A percentile compares a stretch with the other conserved stretches of the same genome.
These are phyloP conservation scores for Ochropleura plecta DNA, from an alignment of 2,888 invertebrate genomes.

Conservation along the genomic window DNA sequence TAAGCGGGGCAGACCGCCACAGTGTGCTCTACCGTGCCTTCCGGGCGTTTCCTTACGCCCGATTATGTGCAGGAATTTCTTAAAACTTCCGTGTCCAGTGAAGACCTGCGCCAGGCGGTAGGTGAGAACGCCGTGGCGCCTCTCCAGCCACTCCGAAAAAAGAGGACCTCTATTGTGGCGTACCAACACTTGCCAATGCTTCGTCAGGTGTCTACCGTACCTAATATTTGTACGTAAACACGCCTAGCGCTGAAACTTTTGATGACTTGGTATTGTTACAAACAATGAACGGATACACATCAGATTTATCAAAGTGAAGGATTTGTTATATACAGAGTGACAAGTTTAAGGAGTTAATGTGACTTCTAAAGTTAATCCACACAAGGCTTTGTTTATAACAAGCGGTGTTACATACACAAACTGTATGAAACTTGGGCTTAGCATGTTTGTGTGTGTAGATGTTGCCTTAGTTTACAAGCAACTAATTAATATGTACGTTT, in stretches of 20 bases:
- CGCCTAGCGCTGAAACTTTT: constrained; percentile 45
- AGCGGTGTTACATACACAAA: constrained; percentile 56
- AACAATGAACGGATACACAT: constrained; percentile 59
- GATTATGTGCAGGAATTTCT: no score
- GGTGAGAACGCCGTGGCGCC: no score
- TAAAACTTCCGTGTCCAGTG: no score
- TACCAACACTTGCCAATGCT: neutral
- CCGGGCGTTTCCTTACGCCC: no score
- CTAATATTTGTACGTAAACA: constrained; percentile 41
- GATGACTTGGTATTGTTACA: constrained; percentile 59
- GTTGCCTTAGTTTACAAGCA: constrained; percentile 31
- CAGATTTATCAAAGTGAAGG: constrained; percentile 57
- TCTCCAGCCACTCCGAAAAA: no score
- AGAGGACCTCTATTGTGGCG: no score
- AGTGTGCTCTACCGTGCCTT: no score
- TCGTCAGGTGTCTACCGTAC: constrained; percentile 6
- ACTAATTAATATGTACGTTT: constrained; percentile 45
- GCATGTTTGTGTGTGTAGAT: constrained; percentile 24
- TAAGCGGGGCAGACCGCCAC: no score
- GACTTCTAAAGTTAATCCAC: constrained; percentile 73
- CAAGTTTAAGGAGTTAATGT: constrained; percentile 73
- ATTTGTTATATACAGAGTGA: constrained; percentile 72
- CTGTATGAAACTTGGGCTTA: constrained; percentile 48
- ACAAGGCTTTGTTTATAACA: constrained; percentile 65
- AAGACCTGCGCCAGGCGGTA: no score